These are phyloP conservation scores for Microtus pennsylvanicus DNA, from an alignment of 2,113 vertebrate genomes.

Conservation along the genomic window DNA sequence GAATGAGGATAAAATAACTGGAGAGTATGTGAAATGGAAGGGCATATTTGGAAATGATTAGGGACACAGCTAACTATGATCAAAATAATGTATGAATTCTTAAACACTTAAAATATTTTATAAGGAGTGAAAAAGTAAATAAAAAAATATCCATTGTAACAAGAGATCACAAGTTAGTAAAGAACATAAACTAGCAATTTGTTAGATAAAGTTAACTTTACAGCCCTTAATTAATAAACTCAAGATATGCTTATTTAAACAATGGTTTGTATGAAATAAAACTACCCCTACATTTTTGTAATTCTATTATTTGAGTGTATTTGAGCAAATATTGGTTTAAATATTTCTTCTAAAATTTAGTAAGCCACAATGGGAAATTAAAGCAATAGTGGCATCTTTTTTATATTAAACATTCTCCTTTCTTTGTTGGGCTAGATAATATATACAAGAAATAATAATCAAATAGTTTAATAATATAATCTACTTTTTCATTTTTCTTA, in stretches of 20 bases:
- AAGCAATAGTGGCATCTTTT: not conserved
- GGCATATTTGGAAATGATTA: not conserved
- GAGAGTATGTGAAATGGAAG: not conserved
- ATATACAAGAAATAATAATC: not conserved
- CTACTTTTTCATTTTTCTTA: not conserved
- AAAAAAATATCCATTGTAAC: not conserved
- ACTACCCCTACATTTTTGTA: not conserved
- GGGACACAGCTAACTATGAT: not conserved
- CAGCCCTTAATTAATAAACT: not conserved
- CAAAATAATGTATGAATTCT: not conserved
- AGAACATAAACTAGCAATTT: not conserved
- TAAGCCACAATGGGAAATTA: not conserved
- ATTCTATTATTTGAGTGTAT: not conserved
- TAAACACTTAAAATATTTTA: not conserved
- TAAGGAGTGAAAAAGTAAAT: not conserved
- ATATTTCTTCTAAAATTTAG: not conserved
- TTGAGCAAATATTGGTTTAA: not conserved
- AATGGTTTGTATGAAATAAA: not conserved
- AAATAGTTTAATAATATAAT: not conserved
- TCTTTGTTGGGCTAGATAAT: not conserved
- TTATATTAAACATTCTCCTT: not conserved
- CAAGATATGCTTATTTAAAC: not conserved
- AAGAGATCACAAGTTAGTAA: not conserved
- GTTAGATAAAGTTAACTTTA: not conserved
- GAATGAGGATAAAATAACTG: not conserved